phyloP scores from a whole-genome alignment of 2,113 vertebrate species.

The Tetrao urogallus region DNA sequence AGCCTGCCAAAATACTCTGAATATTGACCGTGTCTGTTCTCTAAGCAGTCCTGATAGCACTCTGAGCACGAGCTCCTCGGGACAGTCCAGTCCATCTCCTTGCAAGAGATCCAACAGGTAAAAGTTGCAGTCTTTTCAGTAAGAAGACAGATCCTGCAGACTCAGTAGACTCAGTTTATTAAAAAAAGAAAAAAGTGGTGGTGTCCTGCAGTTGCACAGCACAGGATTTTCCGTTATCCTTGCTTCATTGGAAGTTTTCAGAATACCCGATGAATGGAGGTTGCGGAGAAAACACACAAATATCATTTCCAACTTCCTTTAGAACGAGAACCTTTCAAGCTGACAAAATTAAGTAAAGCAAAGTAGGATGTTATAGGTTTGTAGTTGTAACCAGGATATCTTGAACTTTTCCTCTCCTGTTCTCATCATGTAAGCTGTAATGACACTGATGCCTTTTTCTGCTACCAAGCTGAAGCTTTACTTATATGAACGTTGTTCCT shows the following conservation, averaged over 20 bases:
- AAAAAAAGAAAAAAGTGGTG: background rate
- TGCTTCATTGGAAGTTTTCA: background rate
- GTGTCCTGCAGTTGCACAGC: background rate
- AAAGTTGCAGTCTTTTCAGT: background rate
- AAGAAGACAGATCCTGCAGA: background rate
- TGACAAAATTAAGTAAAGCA: background rate
- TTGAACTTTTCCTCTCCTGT: background rate
- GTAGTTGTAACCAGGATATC: background rate
- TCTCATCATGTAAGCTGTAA: background rate
- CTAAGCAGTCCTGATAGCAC: constrained; percentile 97
- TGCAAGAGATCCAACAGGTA: constrained; percentile 96
- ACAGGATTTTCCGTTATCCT: background rate
- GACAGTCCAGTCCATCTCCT: constrained; percentile 90
- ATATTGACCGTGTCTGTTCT: constrained; percentile 94
- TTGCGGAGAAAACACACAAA: background rate
- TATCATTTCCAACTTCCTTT: background rate
- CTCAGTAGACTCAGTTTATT: background rate
- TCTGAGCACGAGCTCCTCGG: constrained; percentile 93
- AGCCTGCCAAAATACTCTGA: constrained; percentile 95
- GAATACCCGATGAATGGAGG: background rate
- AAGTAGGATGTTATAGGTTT: background rate
- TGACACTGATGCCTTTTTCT: background rate
- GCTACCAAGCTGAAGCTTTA: background rate
- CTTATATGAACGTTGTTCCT: background rate
- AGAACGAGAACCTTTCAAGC: background rate